phyloP scores from a whole-genome alignment of 2,113 vertebrate species.

The Neogobius melanostomus region DNA sequence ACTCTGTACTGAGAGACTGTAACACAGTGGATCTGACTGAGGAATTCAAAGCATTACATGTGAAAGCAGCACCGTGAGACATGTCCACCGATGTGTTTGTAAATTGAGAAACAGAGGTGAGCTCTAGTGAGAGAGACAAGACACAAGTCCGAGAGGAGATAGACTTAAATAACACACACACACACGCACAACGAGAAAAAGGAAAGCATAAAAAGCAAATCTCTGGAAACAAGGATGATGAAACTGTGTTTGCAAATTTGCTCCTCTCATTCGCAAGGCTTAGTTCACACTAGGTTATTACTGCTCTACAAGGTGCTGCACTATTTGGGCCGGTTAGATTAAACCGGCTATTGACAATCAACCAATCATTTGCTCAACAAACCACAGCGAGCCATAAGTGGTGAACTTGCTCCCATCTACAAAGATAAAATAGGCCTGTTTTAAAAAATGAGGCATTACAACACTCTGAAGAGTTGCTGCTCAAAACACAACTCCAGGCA shows the following conservation, averaged over 20 bases:
- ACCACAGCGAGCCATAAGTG: neutral
- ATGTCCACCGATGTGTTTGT: slow-evolving; percentile 47
- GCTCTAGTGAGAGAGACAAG: slow-evolving; percentile 36
- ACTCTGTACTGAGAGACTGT: slow-evolving; percentile 29
- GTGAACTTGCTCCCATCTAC: neutral
- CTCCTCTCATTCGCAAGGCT: neutral
- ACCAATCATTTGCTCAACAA: neutral
- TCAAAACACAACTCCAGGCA: no score
- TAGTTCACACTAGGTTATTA: neutral
- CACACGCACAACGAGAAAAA: neutral
- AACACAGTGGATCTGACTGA: slow-evolving; percentile 30
- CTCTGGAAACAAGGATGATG: slow-evolving; percentile 2
- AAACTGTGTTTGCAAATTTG: neutral
- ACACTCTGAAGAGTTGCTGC: no score
- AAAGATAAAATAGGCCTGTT: no score
- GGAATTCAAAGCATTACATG: slow-evolving; percentile 13
- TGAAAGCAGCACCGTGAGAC: slow-evolving; percentile 27
- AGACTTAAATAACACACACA: slow-evolving; percentile 33
- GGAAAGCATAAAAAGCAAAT: slow-evolving; percentile 12
- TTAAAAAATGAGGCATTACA: no score
- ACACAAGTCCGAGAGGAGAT: slow-evolving; percentile 27
- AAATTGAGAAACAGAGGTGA: slow-evolving; percentile 37
- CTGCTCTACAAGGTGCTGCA: neutral
- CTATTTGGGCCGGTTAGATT: neutral
- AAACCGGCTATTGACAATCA: neutral